Evolutionary conservation across 2,888 invertebrate species (phyloP), one percentile per base, ranked within the genome.

Genomic region (Aplocera efformata): DNA sequence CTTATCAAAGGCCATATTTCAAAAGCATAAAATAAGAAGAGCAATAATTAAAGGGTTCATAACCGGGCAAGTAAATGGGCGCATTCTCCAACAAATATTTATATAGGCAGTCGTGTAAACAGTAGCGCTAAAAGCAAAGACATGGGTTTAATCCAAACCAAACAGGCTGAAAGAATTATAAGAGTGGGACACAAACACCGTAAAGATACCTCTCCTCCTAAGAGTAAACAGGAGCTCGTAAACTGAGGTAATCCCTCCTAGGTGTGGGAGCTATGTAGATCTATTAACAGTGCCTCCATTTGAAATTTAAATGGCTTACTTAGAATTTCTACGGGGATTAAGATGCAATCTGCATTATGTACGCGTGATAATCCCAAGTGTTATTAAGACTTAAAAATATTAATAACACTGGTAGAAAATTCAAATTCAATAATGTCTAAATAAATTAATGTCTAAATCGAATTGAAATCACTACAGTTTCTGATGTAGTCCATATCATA

Each of bases 111-210:
- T 50, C 61, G 68, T 67, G 73, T 71, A 84, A 84, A 83, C 84
- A 82, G 84, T 82, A 84, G 83, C 81, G 72, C 69, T 80, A 76
- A 80, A 80, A 81, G 82, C 81, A 78, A 79, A 83, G 82, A 84
- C 80, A 82, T 78, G 73, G 75, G 80, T 74, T 80, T 82, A 84
- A 83, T 85, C 82, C 79, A 82, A 80, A 69, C 72, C 72, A 86
- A 86, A 85, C 82, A 82, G 62, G 63, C 72, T 82, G 70, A 77
- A 82, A 79, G 79, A 81, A 83, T 81, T 77, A 81, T 72, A 68
- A 55, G 73, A 73, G 74, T 63, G 69, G 68, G 79, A 81, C 79
- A 79, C 74, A 79, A 75, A 77, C 74, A 78, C 65, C 66, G 64
- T 74, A 73, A 73, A 72, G 61, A 67, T 65, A 66, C 58, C 63